Percentiles rank a stretch among this genome's conserved stretches.
phyloP scores from a whole-genome alignment of 2,797 vertebrate genomes.

The Poeciliopsis infans region DNA sequence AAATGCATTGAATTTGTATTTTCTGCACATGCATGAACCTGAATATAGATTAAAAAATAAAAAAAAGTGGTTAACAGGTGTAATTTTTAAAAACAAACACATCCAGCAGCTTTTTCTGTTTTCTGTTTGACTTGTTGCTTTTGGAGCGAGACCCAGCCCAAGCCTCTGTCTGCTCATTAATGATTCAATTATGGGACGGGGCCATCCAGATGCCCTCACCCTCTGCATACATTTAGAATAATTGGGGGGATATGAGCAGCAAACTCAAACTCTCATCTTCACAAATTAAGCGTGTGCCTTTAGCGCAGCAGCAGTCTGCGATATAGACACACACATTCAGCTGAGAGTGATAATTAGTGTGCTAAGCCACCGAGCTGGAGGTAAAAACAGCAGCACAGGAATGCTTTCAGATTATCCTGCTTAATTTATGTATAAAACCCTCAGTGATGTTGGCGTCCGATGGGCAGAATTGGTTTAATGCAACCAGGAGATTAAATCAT shows the following conservation, averaged over 20 bases:
- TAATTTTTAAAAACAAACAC: not conserved
- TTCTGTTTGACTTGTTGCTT: not conserved
- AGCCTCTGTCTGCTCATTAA: conserved; percentile 23
- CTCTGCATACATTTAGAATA: conserved; percentile 79
- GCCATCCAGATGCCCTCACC: conserved; percentile 42
- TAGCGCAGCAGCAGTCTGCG: conserved; percentile 34
- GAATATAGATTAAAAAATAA: not conserved
- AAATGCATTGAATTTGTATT: not conserved
- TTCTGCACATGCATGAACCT: not conserved
- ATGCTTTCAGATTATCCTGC: conserved; percentile 21
- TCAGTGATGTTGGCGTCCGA: not conserved
- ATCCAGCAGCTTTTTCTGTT: not conserved
- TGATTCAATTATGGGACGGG: conserved; percentile 56
- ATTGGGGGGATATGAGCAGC: conserved; percentile 67
- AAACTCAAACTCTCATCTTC: conserved; percentile 74
- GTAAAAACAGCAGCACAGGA: conserved; percentile 35
- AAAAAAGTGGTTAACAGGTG: not conserved
- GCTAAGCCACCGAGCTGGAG: conserved; percentile 25
- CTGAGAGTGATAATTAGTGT: conserved; percentile 57
- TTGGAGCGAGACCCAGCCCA: not conserved
- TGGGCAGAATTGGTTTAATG: conserved; percentile 2
- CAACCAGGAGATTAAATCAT: conserved; percentile 1
- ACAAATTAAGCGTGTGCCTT: conserved; percentile 72
- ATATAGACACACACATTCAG: conserved; percentile 19
- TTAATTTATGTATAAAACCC: conserved; percentile 25